Evolutionary conservation across 2,888 invertebrate species (phyloP), one percentile per base, ranked within the genome.

Genomic region (Spicauda simplicius): DNA sequence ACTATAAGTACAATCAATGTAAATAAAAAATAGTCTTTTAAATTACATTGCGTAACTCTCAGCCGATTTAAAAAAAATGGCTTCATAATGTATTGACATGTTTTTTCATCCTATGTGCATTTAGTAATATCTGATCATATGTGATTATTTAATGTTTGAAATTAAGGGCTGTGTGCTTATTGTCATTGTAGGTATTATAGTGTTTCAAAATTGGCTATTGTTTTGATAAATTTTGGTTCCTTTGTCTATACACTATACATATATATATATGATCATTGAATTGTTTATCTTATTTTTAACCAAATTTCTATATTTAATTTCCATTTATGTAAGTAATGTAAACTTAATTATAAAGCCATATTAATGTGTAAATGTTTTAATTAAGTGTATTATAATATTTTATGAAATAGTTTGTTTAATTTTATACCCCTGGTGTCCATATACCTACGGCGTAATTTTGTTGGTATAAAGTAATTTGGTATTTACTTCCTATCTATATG

Each of bases 281-380:
- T 25, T 25, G 25, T 25, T 16, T 48, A 48, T 45, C 45, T 45
- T 45, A 48, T 48, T 16, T 48, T 14, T 16, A 48, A 48, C 48
- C 48, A 53, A 53, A 20, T 19, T 19, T 53, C 8, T 20, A 19
- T 53, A 53, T 53, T 16, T 50, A 50, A 50, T 18, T 53, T 19
- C 52, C 52, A 12, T 53, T 20, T 16, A 16, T n/a, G 4, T 45
- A 14, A 48, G 16, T 25, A 25, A 25, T 25, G 8, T 48, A 48
- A 48, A 48, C 48, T 48, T 48, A 48, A 48, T 48, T 48, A 48
- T 48, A 48, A 56, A 56, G 33, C 37, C 56, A 56, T 56, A 56
- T 55, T 56, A 56, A 18, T 56, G 37, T 56, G 55, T 56, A 18
- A 56, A 56, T 56, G 33, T 56, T 37, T 56, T 18, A 18, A 56